Percentiles rank a stretch among this genome's conserved stretches.
phyloP scores from a whole-genome alignment of 2,113 vertebrate species.

The Marmota flaviventris region DNA sequence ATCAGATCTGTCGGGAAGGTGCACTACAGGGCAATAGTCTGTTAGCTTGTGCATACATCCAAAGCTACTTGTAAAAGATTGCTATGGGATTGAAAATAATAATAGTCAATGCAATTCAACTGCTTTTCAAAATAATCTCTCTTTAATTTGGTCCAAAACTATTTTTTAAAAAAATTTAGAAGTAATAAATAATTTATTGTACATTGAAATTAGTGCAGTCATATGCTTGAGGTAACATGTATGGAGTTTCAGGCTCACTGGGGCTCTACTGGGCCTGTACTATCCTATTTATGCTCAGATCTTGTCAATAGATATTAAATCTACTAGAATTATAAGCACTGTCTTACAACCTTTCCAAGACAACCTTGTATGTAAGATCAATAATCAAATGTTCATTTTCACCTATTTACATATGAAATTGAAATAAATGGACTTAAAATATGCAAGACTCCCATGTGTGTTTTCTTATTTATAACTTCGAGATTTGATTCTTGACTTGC shows the following conservation, averaged over 20 bases:
- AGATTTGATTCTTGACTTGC: conserved; percentile 4
- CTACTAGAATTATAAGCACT: neutral
- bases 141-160: neutral
- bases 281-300: neutral
- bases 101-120: neutral
- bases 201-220: neutral
- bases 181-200: neutral
- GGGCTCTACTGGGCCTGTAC: neutral
- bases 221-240: neutral
- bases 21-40: neutral
- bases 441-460: conserved; percentile 25
- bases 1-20: neutral
- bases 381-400: conserved; percentile 7
- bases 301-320: conserved; percentile 5
- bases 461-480: conserved; percentile 59
- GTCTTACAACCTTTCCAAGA: neutral
- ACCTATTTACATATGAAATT: neutral
- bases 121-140: neutral
- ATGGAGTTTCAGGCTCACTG: neutral
- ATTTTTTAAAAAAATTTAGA: conserved; percentile 9
- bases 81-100: neutral
- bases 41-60: neutral
- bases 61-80: neutral
- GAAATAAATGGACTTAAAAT: conserved; percentile 21
- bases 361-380: conserved; percentile 26